These are phyloP conservation scores for Cancer borealis DNA, from an alignment of 2,888 invertebrate genomes.

Conservation along the genomic window DNA sequence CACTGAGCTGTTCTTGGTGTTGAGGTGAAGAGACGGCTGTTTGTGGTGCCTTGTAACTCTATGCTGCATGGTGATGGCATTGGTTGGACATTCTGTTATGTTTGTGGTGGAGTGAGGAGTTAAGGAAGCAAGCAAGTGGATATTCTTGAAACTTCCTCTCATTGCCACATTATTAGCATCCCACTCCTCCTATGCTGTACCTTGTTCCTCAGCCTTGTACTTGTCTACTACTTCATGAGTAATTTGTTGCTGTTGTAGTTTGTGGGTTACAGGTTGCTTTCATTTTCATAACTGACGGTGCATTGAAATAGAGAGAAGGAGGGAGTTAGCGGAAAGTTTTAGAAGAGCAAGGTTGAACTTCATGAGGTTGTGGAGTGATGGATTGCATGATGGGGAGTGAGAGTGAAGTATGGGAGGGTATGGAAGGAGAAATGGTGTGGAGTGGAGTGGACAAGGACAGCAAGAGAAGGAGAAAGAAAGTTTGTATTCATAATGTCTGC, in stretches of 20 bases:
- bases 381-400: no score
- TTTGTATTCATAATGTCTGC: no score
- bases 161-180: not conserved
- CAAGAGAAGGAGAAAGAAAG: no score
- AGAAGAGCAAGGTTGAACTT: no score
- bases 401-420: no score
- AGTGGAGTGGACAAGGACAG: no score
- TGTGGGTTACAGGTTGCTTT: not conserved
- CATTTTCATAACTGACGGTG: not conserved
- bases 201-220: not conserved
- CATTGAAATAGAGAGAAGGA: not conserved
- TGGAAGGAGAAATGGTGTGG: no score
- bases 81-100: not conserved
- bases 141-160: not conserved
- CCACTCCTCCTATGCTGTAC: not conserved
- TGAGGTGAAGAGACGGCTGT: slow-evolving; percentile 78
- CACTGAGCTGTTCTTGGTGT: slow-evolving; percentile 78
- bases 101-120: not conserved
- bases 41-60: not conserved
- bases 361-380: no score
- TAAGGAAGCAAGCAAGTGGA: not conserved
- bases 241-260: not conserved
- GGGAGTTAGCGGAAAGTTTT: no score
- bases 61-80: not conserved
- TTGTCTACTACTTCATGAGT: not conserved